phyloP scores from a whole-genome alignment of 2,113 vertebrate species.

The Ameiurus melas region DNA sequence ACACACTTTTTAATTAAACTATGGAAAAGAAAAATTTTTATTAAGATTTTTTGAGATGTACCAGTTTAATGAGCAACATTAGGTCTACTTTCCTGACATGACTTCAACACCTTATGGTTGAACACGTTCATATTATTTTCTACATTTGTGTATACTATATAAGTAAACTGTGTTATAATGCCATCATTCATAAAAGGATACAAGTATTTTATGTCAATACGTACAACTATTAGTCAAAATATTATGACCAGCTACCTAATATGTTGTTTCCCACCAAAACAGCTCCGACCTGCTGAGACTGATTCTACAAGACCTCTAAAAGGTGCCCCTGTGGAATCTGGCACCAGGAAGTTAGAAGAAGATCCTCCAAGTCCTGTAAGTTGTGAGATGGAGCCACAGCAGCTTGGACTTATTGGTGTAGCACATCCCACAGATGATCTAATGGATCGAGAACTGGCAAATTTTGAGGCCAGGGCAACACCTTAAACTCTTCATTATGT shows the following conservation, averaged over 20 bases:
- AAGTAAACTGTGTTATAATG: not conserved
- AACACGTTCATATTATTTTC: not conserved
- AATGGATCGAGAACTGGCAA: not conserved
- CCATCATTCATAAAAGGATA: not conserved
- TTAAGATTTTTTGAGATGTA: too few species aligned
- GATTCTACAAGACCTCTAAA: not conserved
- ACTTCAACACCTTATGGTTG: not conserved
- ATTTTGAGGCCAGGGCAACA: not conserved
- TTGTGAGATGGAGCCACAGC: not conserved
- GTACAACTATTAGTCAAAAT: not conserved
- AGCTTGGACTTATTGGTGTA: not conserved
- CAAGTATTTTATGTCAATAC: not conserved
- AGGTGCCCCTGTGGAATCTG: not conserved
- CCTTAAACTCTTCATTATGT: not conserved
- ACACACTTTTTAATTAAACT: too few species aligned
- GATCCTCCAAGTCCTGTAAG: not conserved
- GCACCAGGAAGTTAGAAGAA: not conserved
- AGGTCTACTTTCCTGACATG: not conserved
- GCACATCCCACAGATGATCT: not conserved
- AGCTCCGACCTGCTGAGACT: not conserved
- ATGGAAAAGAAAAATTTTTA: too few species aligned
- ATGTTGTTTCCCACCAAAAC: not conserved
- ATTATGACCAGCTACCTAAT: too few species aligned
- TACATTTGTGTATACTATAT: not conserved
- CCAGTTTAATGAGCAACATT: too few species aligned